phyloP scores from a whole-genome alignment of 2,797 vertebrate genomes.

The Salarias fasciatus region DNA sequence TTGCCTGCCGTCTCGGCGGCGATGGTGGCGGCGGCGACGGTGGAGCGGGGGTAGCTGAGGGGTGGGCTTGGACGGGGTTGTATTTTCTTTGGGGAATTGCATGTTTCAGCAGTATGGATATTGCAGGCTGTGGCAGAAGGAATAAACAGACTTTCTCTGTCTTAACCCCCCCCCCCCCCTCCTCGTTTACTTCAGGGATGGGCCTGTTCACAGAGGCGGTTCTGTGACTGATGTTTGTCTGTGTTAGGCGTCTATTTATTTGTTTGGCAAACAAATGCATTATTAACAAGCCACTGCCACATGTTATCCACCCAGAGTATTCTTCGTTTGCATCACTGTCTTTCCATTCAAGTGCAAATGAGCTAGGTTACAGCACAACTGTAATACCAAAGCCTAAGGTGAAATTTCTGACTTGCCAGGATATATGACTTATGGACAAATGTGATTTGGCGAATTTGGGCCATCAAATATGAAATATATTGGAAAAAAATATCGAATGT shows the following conservation, averaged over 20 bases:
- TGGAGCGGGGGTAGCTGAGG: constrained; percentile 10
- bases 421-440: not conserved
- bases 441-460: constrained; percentile 1
- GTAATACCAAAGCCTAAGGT: constrained; percentile 23
- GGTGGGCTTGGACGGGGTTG: constrained; percentile 58
- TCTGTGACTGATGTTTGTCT: constrained; percentile 81
- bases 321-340: constrained; percentile 54
- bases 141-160: constrained; percentile 78
- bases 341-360: constrained; percentile 70
- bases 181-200: constrained; percentile 69
- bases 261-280: constrained; percentile 80
- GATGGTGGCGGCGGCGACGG: constrained; percentile 17
- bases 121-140: constrained; percentile 76
- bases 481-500: not conserved
- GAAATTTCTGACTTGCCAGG: constrained; percentile 29
- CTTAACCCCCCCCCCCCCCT: constrained; percentile 5
- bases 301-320: constrained; percentile 59
- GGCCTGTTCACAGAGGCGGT: constrained; percentile 69
- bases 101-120: constrained; percentile 80
- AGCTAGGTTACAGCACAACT: constrained; percentile 48
- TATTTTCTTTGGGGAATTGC: constrained; percentile 79
- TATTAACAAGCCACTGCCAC: constrained; percentile 76
- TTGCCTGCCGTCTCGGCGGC: constrained; percentile 47
- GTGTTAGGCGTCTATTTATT: constrained; percentile 76
- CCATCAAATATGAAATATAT: constrained; percentile 21